Percentiles rank a stretch among this genome's conserved stretches.
phyloP scores from a whole-genome alignment of 2,797 vertebrate species.

The Tokudaia muenninki region DNA sequence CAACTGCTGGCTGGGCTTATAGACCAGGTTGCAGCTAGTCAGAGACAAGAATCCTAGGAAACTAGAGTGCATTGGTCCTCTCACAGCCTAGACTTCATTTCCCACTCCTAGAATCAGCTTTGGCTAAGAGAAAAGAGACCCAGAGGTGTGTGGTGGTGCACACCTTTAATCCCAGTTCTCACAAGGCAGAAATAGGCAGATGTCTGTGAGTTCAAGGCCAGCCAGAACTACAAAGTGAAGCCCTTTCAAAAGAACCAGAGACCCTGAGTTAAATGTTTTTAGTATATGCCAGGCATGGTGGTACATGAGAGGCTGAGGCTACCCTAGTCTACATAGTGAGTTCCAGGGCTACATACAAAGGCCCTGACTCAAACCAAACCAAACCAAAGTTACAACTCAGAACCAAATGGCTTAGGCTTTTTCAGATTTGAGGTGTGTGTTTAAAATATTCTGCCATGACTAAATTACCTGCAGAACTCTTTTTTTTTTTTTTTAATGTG shows the following conservation, averaged over 20 bases:
- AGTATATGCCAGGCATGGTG: not conserved
- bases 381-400: not conserved
- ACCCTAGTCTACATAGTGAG: not conserved
- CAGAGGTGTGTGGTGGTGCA: not conserved
- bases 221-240: not conserved
- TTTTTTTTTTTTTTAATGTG: not conserved
- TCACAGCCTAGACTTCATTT: constrained; percentile 37
- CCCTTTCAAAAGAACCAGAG: not conserved
- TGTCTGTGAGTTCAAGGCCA: not conserved
- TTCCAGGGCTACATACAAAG: not conserved
- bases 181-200: not conserved
- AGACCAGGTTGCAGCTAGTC: not conserved
- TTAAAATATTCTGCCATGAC: not conserved
- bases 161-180: not conserved
- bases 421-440: not conserved
- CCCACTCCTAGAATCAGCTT: not conserved
- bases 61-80: not conserved
- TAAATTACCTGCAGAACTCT: constrained; percentile 7
- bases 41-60: constrained; percentile 13
- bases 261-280: not conserved
- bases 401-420: not conserved
- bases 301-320: not conserved
- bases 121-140: not conserved
- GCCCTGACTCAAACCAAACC: not conserved
- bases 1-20: not conserved